A percentile compares a stretch with the other conserved stretches of the same genome.
Conservation (phyloP, 2,797 vertebrate species). For the Salarias fasciatus region DNA sequence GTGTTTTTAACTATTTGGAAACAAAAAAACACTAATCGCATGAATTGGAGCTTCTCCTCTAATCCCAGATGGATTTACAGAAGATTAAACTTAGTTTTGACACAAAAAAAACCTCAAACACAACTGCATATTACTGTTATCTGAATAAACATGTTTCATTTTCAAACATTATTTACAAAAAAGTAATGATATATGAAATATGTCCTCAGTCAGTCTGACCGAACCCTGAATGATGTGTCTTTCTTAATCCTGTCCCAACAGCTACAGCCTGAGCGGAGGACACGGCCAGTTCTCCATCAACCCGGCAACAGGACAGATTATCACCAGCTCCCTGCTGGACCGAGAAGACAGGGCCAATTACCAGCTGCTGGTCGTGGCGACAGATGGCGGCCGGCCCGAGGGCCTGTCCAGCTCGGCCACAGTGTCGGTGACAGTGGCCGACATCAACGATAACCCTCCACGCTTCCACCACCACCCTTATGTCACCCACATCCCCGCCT, state of each 20-base stretch:
- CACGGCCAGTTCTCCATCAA: constrained; percentile 97
- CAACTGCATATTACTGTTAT: no score
- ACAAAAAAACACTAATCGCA: no score
- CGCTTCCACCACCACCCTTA: constrained; percentile 98
- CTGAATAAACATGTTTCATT: no score
- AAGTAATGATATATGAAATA: no score
- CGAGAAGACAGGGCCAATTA: constrained; percentile 90
- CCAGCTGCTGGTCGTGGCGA: constrained; percentile 92
- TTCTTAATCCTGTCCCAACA: constrained; percentile 56
- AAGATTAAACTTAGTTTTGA: no score
- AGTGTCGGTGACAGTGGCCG: constrained; percentile 88
- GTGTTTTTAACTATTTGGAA: no score
- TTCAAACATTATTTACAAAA: no score
- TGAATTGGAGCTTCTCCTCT: no score
- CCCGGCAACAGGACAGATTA: constrained; percentile 96
- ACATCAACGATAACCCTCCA: constrained; percentile 97
- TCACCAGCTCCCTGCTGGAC: constrained; percentile 94
- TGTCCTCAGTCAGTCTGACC: no score
- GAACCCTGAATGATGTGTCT: no score
- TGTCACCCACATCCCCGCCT: constrained; percentile 94
- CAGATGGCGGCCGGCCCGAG: constrained; percentile 87
- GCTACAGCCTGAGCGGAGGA: constrained; percentile 92
- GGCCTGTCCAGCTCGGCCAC: constrained; percentile 92
- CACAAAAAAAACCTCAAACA: no score
- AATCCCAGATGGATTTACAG: no score